Base-by-base conservation (phyloP, 2,888 invertebrate species). In the Cryptocheilus praepositus region DNA sequence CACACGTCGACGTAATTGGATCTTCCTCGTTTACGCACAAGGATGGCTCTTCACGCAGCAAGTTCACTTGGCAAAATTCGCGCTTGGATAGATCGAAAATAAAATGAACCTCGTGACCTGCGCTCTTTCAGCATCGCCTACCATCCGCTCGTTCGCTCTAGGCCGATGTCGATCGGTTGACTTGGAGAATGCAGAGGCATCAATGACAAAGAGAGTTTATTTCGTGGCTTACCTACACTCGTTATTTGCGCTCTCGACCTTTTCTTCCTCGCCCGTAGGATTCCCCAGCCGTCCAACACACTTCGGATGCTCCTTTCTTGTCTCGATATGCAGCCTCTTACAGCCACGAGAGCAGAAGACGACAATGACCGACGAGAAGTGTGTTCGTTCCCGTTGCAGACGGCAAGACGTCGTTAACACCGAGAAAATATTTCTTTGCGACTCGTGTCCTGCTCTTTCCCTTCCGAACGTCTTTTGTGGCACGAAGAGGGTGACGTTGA, bases 171-270 rank as follows among this genome's bases (percentile, higher is more conserved):
- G 22, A 8, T 16, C 43, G 18, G 19, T 58, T 45, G 36, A 16
- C 44, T 36, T 46, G 58, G 58, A 52, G 51, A 61, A 66, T 56
- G 64, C 16, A 11, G 55, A 53, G 67, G 63, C 64, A 66, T 61
- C 43, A 25, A 25, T 16, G 59, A 19, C 61, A 54, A 55, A 45
- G 54, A 61, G 61, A 62, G 60, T 11, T 36, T 36, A 36, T 11
- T 11, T 36, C 36, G 36, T 11, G 36, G 8, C 11, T 36, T 36
- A 36, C 36, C 36, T 36, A 36, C 36, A 36, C 36, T 36, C 36
- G 36, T 36, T 36, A 36, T 36, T 36, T 36, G 36, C 36, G 36
- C 36, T 36, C 36, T 36, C 36, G 36, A 36, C 7, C 36, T 11
- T 2, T 36, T 36, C 36, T 36, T 36, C 36, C 36, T 36, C 36